Base-by-base conservation (phyloP, 2,888 invertebrate genomes). In the Sthenelais limicola region DNA sequence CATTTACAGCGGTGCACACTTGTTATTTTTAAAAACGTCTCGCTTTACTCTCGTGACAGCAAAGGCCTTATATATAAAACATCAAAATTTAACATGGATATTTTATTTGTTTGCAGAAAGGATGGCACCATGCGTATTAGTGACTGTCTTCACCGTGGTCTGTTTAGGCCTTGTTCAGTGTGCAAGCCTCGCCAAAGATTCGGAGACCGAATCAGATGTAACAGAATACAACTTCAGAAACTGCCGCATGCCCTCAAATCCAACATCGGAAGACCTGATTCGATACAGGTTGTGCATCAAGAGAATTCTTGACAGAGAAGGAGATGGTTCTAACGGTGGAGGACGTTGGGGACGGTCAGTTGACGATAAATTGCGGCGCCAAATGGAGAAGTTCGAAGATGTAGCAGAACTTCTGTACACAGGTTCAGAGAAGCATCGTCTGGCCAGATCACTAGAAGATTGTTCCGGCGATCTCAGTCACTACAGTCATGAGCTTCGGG, bases 381-480 rank as follows among this genome's bases (percentile, higher is more conserved):
- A 26, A 28, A 48, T 26, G 49, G 15, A 30, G 9, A 48, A 52
- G 21, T 21, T 15, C 15, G 15, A 28, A 24, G 18, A 18, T 9
- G 48, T 47, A 4, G 32, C 21, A 26, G 48, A 5, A 9, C 1
- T 30, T 1, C 15, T 30, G n/a, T 5, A 28, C 2, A 56, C 56
- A 7, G 67, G 48, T 2, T 3, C 9, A 5, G 21, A 24, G 2
- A 49, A 67, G 21, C 38, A 15, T 1, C 62, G 62, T 24, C 38
- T 62, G 38, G 26, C 62, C 3, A 35, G 62, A 3, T 62, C 62
- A 21, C 62, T 62, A 24, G 62, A 35, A 43, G 62, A 35, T 5
- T 62, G 62, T 38, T 24, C 38, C 4, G 38, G 62, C 1, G 38
- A 38, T 28, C 9, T 35, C 21, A 21, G 62, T 5, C 62, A 38